phyloP scores from a whole-genome alignment of 2,113 vertebrate genomes.

The Lampris incognitus region DNA sequence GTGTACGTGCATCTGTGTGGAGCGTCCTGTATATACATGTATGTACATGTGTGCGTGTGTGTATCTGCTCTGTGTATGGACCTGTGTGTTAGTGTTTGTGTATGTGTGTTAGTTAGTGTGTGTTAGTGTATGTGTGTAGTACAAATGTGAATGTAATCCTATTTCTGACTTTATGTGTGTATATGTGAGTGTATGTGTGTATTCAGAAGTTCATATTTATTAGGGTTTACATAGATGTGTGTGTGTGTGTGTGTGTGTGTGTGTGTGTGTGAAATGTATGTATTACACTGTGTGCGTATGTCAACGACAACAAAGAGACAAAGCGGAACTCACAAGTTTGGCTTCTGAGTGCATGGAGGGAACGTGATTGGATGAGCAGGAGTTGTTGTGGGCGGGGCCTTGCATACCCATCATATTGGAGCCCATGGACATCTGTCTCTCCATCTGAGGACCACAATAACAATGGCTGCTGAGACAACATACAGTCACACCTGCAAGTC shows the following conservation, averaged over 20 bases:
- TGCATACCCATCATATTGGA: slow-evolving; percentile 99
- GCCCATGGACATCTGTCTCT: slow-evolving; percentile 98
- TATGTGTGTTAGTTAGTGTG: slow-evolving; percentile 16
- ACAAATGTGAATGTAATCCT: slow-evolving; percentile 21
- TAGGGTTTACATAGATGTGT: not conserved
- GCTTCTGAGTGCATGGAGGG: slow-evolving; percentile 98
- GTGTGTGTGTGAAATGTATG: slow-evolving; percentile 25
- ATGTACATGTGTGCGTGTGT: slow-evolving; percentile 6
- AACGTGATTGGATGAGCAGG: slow-evolving; percentile 95
- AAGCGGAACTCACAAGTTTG: slow-evolving; percentile 90
- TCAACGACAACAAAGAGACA: not conserved
- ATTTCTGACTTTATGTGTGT: slow-evolving; percentile 24
- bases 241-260: slow-evolving; percentile 45
- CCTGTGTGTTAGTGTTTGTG: not conserved
- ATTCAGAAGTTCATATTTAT: not conserved
- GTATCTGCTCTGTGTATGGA: not conserved
- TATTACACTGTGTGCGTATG: not conserved
- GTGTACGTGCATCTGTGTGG: slow-evolving; percentile 11
- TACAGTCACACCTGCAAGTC: slow-evolving; percentile 30
- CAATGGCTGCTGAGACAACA: not conserved
- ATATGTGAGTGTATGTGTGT: slow-evolving; percentile 50
- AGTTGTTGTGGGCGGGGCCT: slow-evolving; percentile 91
- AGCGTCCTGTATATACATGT: slow-evolving; percentile 12
- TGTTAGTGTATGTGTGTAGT: slow-evolving; percentile 45
- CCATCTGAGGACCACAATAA: slow-evolving; percentile 87